phyloP scores from a whole-genome alignment of 2,113 vertebrate species.

The Chaetodon trifascialis region DNA sequence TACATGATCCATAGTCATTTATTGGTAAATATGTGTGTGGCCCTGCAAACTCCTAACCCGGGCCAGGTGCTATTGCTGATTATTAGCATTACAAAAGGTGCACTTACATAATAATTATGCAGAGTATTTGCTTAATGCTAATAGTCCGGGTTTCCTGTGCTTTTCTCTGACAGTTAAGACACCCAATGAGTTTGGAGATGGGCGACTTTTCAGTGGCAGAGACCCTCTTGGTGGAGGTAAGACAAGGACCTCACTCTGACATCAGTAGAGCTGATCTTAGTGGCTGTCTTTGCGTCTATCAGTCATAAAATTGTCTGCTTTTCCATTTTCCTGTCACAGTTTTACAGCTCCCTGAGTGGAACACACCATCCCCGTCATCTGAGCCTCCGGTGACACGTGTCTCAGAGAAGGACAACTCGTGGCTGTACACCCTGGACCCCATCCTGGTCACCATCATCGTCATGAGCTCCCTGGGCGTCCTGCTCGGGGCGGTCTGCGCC shows the following conservation, averaged over 20 bases:
- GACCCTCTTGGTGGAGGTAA: conserved; percentile 77
- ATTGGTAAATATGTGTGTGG: not conserved
- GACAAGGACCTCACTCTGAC: not conserved
- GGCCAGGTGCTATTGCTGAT: not conserved
- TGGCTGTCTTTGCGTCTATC: no score
- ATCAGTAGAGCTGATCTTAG: no score
- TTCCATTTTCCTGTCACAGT: conserved; percentile 43
- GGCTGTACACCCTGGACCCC: conserved; percentile 96
- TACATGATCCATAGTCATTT: not conserved
- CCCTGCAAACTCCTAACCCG: not conserved
- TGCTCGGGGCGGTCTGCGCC: conserved; percentile 94
- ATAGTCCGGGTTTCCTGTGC: conserved; percentile 44
- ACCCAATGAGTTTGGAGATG: conserved; percentile 74
- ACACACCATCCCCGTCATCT: conserved; percentile 65
- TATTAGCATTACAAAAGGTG: not conserved
- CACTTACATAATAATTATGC: not conserved
- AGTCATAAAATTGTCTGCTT: not conserved
- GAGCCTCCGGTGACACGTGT: conserved; percentile 81
- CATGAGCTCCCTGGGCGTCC: conserved; percentile 96
- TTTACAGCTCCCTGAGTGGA: conserved; percentile 71
- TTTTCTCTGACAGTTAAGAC: conserved; percentile 76
- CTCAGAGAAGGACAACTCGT: conserved; percentile 93
- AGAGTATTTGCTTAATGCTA: not conserved
- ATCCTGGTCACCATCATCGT: conserved; percentile 99
- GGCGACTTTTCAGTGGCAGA: conserved; percentile 73